These are phyloP conservation scores for Notoglanidium macrostoma DNA, from an alignment of 2,797 vertebrate species.

Conservation along the genomic window DNA sequence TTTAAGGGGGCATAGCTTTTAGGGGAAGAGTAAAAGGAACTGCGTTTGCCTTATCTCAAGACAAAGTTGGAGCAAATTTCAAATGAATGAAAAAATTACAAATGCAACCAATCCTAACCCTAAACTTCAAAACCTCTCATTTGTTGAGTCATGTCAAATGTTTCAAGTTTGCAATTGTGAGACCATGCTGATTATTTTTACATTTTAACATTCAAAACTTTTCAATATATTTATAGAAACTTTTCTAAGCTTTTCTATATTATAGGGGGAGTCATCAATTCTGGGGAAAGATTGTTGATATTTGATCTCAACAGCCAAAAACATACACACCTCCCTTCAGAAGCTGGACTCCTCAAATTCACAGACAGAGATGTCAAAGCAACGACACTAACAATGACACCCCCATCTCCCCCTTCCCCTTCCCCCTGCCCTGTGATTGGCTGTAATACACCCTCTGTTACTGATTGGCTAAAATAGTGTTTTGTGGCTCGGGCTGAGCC, in stretches of 20 bases:
- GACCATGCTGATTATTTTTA: neutral
- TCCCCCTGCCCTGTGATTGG: no score
- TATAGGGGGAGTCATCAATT: no score
- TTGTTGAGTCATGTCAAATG: neutral
- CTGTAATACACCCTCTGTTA: no score
- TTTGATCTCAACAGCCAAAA: no score
- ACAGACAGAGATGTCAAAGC: no score
- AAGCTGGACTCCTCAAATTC: no score
- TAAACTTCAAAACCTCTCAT: neutral
- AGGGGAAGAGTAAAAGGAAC: neutral
- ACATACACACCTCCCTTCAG: no score
- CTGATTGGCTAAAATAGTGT: no score
- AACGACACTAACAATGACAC: no score
- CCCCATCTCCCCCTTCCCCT: no score
- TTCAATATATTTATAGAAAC: neutral
- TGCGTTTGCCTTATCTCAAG: neutral
- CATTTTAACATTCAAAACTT: neutral
- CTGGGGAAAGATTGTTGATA: no score
- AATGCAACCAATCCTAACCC: neutral
- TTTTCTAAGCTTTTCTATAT: neutral
- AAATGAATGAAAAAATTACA: neutral
- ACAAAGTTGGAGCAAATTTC: neutral
- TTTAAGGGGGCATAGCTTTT: neutral
- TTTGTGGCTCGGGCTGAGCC: no score
- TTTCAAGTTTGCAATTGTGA: neutral